Evolutionary conservation across 2,888 invertebrate genomes (phyloP).

Genomic region (Eueremaeus valkanovi): DNA sequence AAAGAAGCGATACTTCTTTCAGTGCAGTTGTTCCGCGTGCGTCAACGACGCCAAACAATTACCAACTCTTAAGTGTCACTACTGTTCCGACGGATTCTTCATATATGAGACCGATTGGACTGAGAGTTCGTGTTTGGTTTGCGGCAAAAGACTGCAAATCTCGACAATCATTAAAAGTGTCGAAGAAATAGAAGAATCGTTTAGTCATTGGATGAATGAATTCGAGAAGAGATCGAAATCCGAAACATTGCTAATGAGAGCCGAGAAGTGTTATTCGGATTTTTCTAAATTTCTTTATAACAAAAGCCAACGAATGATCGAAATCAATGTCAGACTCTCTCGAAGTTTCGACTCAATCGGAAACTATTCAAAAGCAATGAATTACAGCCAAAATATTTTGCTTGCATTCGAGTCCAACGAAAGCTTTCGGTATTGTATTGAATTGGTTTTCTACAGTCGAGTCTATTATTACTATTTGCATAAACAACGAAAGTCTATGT

Average conservation of each 20-base stretch:
- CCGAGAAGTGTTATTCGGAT: neutral
- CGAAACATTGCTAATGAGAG: neutral
- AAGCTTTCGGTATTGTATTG: neutral
- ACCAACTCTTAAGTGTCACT: neutral
- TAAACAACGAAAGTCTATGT: neutral
- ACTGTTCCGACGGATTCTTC: neutral
- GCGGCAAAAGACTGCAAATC: neutral
- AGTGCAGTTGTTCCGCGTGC: neutral
- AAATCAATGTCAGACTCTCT: neutral
- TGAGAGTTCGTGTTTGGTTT: neutral
- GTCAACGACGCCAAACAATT: neutral
- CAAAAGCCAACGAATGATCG: neutral
- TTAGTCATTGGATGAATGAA: conserved; percentile 1
- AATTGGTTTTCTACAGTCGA: conserved; percentile 11
- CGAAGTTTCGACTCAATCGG: neutral
- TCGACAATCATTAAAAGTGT: neutral
- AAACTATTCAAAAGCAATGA: neutral
- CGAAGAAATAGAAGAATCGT: neutral
- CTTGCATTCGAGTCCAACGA: neutral
- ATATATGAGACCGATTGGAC: neutral
- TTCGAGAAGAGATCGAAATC: neutral
- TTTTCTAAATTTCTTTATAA: neutral
- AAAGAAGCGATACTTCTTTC: neutral
- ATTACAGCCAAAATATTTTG: conserved; percentile 1
- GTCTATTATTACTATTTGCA: neutral